These are phyloP conservation scores for Epizoanthus stellaris DNA, from an alignment of 92 coral and sea anemone genomes.

Conservation along the genomic window DNA sequence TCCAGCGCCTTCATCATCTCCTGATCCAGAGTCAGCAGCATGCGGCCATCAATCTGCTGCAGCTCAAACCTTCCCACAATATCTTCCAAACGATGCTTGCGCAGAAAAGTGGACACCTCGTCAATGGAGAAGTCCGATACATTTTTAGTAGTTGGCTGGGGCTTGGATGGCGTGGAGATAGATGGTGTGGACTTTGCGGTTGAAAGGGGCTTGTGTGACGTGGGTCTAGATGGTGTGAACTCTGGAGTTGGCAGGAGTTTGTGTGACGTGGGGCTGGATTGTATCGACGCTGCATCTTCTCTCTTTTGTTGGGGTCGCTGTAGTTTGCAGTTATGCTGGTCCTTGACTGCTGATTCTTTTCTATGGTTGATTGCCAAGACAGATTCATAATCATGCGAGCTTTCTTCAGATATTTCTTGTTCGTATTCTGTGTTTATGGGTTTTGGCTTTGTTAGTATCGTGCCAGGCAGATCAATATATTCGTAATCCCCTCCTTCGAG, in stretches of 20 bases:
- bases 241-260: not conserved
- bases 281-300: not conserved
- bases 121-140: constrained; percentile 43
- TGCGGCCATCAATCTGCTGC: constrained; percentile 79
- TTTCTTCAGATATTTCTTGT: not conserved
- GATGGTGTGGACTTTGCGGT: not conserved
- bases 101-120: constrained; percentile 82
- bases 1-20: constrained; percentile 76
- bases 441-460: not conserved
- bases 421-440: too few species aligned
- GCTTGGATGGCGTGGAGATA: not conserved
- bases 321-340: not conserved
- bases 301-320: not conserved
- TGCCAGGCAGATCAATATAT: not conserved
- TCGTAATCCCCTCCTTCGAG: not conserved
- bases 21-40: constrained; percentile 68
- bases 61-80: constrained; percentile 63
- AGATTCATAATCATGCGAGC: not conserved
- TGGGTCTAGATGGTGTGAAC: not conserved
- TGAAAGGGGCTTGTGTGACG: not conserved
- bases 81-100: constrained; percentile 58
- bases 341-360: not conserved
- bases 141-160: not conserved
- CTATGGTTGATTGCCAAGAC: not conserved
- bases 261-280: not conserved